phyloP scores from a whole-genome alignment of 1,140 invertebrate species.

The Cyclina sinensis region DNA sequence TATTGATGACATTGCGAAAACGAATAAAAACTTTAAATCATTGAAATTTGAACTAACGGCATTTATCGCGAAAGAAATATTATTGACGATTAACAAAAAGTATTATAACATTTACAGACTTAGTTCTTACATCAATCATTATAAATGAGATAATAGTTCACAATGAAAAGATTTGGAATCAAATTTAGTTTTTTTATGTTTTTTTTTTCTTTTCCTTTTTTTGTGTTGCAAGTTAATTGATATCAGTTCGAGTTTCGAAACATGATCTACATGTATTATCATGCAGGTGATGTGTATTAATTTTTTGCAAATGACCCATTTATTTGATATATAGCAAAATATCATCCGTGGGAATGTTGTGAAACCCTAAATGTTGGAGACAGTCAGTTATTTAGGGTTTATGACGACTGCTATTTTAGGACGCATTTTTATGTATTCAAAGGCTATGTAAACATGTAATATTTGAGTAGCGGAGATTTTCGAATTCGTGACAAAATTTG shows the following conservation, averaged over 20 bases:
- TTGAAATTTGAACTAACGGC: too few species aligned
- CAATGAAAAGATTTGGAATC: too few species aligned
- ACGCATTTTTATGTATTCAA: not conserved
- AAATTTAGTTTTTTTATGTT: too few species aligned
- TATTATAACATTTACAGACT: too few species aligned
- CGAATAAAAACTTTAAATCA: too few species aligned
- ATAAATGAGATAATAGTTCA: too few species aligned
- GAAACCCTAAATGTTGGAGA: not conserved
- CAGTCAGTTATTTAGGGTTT: not conserved
- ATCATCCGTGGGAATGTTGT: not conserved
- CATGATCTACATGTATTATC: not conserved
- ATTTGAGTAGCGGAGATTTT: conserved; percentile 14
- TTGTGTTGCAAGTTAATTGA: not conserved
- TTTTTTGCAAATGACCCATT: not conserved
- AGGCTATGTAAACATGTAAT: not conserved
- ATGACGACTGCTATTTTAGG: not conserved
- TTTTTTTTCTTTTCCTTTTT: too few species aligned
- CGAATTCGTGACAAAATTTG: not conserved
- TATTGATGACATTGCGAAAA: too few species aligned
- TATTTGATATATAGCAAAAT: not conserved
- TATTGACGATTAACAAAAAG: too few species aligned
- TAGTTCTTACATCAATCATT: too few species aligned
- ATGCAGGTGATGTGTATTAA: not conserved
- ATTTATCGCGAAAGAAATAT: too few species aligned
- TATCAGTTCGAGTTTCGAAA: not conserved